Percentiles rank a stretch among this genome's conserved stretches.
Conservation (phyloP, 1,140 invertebrate genomes). For the Meteorus sp. region DNA sequence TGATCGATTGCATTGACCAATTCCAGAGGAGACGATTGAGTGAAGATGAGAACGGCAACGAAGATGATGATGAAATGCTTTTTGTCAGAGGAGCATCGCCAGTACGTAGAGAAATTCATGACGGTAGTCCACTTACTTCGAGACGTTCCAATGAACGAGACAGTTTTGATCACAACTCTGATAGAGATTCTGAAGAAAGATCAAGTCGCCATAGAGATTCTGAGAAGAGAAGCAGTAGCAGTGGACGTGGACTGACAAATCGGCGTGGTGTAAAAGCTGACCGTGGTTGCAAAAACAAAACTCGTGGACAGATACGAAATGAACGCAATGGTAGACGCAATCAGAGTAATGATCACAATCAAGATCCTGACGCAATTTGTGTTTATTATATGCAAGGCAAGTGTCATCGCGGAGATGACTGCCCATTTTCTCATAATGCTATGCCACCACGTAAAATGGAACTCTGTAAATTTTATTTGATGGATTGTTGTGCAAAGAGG, state of each 20-base stretch:
- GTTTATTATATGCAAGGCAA: constrained; percentile 87
- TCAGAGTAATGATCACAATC: constrained; percentile 56
- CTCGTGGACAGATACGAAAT: constrained; percentile 34
- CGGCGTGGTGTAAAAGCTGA: constrained; percentile 50
- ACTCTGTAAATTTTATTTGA: constrained; percentile 95
- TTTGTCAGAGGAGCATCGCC: constrained; percentile 74
- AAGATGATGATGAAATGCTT: constrained; percentile 78
- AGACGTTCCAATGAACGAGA: constrained; percentile 43
- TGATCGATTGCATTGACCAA: too few relatives aligned
- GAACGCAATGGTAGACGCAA: constrained; percentile 48
- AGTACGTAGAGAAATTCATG: constrained; percentile 46
- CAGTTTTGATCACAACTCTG: constrained; percentile 46
- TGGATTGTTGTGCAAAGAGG: constrained; percentile 92
- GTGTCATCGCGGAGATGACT: constrained; percentile 78
- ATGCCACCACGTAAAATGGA: constrained; percentile 86
- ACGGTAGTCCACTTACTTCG: constrained; percentile 15
- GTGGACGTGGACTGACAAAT: constrained; percentile 36
- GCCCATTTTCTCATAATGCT: constrained; percentile 84
- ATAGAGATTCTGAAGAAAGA: constrained; percentile 45
- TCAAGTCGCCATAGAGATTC: constrained; percentile 49
- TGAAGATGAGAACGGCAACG: constrained; percentile 62
- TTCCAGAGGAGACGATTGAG: constrained; percentile 50
- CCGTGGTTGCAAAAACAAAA: constrained; percentile 34
- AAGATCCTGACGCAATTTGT: constrained; percentile 72
- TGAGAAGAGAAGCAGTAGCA: constrained; percentile 42